Evolutionary conservation across 2,797 vertebrate genomes (phyloP).

Genomic region (Adelosebastes latens): DNA sequence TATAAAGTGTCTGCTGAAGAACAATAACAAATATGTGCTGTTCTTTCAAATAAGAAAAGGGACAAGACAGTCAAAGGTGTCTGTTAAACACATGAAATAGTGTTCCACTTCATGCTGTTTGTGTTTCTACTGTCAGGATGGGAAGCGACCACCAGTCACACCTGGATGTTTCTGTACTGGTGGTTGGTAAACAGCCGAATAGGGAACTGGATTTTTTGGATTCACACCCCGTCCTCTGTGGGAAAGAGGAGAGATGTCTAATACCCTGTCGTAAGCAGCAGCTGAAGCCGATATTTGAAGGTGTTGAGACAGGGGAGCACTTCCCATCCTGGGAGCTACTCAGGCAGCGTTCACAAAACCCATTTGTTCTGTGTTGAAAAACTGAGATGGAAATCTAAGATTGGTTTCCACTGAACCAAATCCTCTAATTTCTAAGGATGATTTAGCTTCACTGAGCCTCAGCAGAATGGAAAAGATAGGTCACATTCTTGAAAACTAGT

Average conservation of each 20-base stretch:
- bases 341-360: conserved; percentile 10
- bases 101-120: neutral
- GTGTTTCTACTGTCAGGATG: neutral
- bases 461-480: neutral
- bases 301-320: neutral
- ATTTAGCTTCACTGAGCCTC: neutral
- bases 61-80: neutral
- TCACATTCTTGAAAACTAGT: too few relatives aligned
- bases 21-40: neutral
- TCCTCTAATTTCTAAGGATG: neutral
- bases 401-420: neutral
- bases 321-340: neutral
- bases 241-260: neutral
- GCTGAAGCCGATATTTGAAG: neutral
- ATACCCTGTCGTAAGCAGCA: neutral
- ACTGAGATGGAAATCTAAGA: neutral
- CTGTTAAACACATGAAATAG: neutral
- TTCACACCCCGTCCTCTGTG: neutral
- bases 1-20: neutral
- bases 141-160: neutral
- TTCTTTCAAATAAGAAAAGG: neutral
- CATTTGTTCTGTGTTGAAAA: neutral
- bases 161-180: neutral
- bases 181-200: neutral
- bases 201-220: neutral